A percentile compares a stretch with the other conserved stretches of the same genome.
Conservation (phyloP, 2,113 vertebrate species). For the Bothrops jararaca region DNA sequence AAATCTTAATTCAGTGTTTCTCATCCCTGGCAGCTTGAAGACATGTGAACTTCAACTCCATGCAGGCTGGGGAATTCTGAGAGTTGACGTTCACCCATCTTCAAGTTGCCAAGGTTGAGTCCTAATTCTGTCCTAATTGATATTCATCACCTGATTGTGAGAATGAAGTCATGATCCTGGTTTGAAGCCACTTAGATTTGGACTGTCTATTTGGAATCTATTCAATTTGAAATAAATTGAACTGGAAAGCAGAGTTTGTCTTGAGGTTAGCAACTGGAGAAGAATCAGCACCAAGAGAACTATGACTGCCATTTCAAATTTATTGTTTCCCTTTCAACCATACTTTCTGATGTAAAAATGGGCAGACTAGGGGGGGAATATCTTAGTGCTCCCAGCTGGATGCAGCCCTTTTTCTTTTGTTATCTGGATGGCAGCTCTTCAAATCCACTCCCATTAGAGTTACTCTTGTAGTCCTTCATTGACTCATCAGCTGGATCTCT, state of each 20-base stretch:
- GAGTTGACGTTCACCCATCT: background rate
- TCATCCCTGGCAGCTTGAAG: background rate
- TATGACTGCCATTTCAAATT: background rate
- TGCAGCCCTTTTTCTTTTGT: background rate
- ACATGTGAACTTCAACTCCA: background rate
- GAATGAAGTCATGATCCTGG: background rate
- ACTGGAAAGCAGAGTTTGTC: background rate
- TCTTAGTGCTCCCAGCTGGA: background rate
- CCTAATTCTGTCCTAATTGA: background rate
- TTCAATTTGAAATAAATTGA: background rate
- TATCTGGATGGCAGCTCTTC: background rate
- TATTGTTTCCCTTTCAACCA: background rate
- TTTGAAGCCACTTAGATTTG: background rate
- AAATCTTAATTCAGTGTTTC: background rate
- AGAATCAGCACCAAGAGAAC: background rate
- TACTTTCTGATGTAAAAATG: background rate
- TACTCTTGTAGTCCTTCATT: fast-evolving
- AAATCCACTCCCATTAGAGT: background rate
- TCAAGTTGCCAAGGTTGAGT: background rate
- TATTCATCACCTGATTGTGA: background rate
- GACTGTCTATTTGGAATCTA: background rate
- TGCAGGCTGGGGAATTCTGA: background rate
- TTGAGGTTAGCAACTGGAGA: background rate
- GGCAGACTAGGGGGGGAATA: background rate
- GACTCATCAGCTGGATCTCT: fast-evolving